These are phyloP conservation scores for Hippopotamyrus pictus DNA, from an alignment of 2,797 vertebrate species.

Conservation along the genomic window DNA sequence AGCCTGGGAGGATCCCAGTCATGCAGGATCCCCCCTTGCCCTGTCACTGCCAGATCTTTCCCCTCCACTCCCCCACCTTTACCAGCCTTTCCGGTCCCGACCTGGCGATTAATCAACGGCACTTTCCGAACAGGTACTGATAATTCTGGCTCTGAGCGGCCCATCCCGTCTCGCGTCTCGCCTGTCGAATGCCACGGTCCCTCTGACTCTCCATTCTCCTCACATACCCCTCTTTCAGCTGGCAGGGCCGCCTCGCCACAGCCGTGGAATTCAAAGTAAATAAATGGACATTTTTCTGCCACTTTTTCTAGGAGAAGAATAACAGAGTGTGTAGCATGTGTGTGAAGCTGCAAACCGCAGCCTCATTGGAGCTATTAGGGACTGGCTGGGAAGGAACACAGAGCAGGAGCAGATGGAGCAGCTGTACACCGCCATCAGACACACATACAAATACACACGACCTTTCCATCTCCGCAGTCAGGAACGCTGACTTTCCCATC, in stretches of 20 bases:
- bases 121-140: not conserved
- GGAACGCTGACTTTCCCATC: not conserved
- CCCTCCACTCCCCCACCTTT: slow-evolving; percentile 30
- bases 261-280: slow-evolving; percentile 58
- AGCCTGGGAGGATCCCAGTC: not conserved
- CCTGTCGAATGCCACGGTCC: slow-evolving; percentile 12
- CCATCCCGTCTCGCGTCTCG: slow-evolving; percentile 25
- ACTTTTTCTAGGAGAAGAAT: slow-evolving; percentile 62
- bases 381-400: slow-evolving; percentile 56
- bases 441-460: not conserved
- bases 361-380: slow-evolving; percentile 70
- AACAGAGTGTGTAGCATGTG: slow-evolving; percentile 52
- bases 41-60: slow-evolving; percentile 24
- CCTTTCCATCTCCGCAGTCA: not conserved
- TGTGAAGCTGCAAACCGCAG: slow-evolving; percentile 65
- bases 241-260: slow-evolving; percentile 42
- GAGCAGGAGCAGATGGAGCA: slow-evolving; percentile 67
- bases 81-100: not conserved
- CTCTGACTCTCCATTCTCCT: not conserved
- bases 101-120: not conserved
- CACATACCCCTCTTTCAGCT: slow-evolving; percentile 32
- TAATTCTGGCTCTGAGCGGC: not conserved
- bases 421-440: slow-evolving; percentile 37
- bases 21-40: not conserved
- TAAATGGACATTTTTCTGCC: slow-evolving; percentile 59